Evolutionary conservation across 2,113 vertebrate genomes (phyloP), one percentile per base, ranked within the genome.

Genomic region (Penelope pileata): DNA sequence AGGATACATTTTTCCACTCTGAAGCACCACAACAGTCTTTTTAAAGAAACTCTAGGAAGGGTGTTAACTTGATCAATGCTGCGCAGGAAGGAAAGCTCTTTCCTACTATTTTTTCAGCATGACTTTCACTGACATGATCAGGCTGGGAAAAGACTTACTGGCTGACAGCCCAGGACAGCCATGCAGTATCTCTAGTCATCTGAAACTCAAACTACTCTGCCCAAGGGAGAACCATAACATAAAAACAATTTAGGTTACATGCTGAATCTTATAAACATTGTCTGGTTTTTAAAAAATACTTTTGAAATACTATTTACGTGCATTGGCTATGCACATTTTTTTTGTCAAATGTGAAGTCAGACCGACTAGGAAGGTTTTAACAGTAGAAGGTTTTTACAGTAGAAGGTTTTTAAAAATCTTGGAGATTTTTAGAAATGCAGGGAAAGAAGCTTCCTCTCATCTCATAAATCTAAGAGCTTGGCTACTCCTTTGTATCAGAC

Each of bases 61-160:
- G 96, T 97, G 97, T 97, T 98, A 96, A 95, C 97, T 97, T 91
- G 94, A 96, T 98, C 88, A 96, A 72, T 86, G 82, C 95, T 97
- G 92, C 93, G 89, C 95, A 98, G 97, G 97, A 98, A 98, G 97
- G 97, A 98, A 98, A 90, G 87, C 90, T 96, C 95, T 97, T 98
- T 98, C 97, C 97, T 97, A 97, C 95, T 96, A 91, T 97, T 97
- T 98, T 97, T 96, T 96, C 97, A 97, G 91, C 84, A 63, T 98
- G 97, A 98, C 97, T 98, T 98, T 98, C 97, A 98, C 98, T 98
- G 97, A 97, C 98, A 97, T 96, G 97, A 98, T 97, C 93, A 96
- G 96, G 96, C 97, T 97, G 97, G 97, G 97, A 97, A 98, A 97
- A 95, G 94, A 95, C 91, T 95, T 83, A 95, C 5, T 98, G 98